A percentile compares a stretch with the other conserved stretches of the same genome.
Evolutionary conservation across 2,797 vertebrate species (phyloP).

Genomic region (Micromesistius poutassou): DNA sequence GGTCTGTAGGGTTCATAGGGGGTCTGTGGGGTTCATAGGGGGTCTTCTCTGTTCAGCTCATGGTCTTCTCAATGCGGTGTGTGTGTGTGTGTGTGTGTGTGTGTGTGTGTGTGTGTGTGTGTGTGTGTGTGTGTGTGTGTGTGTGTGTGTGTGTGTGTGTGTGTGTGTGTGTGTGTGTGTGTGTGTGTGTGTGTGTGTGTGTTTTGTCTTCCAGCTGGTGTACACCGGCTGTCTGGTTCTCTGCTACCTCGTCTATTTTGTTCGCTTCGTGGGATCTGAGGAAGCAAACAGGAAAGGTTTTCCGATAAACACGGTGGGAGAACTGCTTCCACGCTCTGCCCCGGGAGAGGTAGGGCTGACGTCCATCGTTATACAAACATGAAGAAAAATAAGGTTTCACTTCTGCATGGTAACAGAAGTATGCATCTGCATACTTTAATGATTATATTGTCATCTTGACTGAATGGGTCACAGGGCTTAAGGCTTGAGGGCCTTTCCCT

Average conservation of each 20-base stretch:
- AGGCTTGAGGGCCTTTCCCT: too few relatives aligned
- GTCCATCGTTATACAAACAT: background rate
- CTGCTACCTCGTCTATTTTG: slow-evolving; percentile 85
- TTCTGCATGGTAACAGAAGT: background rate
- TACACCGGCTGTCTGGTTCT: slow-evolving; percentile 83
- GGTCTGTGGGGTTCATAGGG: too few relatives aligned
- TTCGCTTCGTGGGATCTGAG: slow-evolving; percentile 80
- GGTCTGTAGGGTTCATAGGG: too few relatives aligned
- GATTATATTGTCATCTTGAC: background rate
- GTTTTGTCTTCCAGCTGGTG: slow-evolving; percentile 71
- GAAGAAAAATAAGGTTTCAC: background rate
- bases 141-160: too few relatives aligned
- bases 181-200: too few relatives aligned
- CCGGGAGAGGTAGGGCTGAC: slow-evolving; percentile 73
- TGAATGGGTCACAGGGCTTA: background rate
- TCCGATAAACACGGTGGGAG: slow-evolving; percentile 76
- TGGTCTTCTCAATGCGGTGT: too few relatives aligned
- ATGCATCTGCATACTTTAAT: background rate
- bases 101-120: too few relatives aligned
- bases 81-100: too few relatives aligned
- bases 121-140: too few relatives aligned
- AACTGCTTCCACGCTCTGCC: slow-evolving; percentile 76
- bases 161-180: too few relatives aligned
- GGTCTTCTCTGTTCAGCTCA: too few relatives aligned
- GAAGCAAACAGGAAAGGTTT: slow-evolving; percentile 79